Evolutionary conservation across 2,888 invertebrate species (phyloP).

Genomic region (Tachina grossa): DNA sequence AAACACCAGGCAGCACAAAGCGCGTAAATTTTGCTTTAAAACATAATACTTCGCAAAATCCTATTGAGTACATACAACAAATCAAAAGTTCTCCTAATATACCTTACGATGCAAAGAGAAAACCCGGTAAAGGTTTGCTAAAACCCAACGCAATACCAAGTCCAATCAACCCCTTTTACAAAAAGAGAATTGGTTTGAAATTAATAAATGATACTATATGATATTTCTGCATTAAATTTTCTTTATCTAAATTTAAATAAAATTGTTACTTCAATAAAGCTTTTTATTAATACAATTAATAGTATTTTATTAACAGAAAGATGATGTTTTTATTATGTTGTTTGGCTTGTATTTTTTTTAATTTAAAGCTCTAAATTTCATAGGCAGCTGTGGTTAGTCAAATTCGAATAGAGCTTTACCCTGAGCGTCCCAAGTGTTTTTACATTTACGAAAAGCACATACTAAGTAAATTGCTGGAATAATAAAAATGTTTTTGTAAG

Average conservation of each 20-base stretch:
- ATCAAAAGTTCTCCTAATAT: slow-evolving; percentile 88
- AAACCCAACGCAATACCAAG: slow-evolving; percentile 87
- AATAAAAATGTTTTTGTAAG: background rate
- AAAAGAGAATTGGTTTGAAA: slow-evolving; percentile 82
- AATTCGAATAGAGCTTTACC: slow-evolving; percentile 86
- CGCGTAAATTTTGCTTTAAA: slow-evolving; percentile 89
- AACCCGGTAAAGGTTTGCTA: slow-evolving; percentile 88
- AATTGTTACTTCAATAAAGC: slow-evolving; percentile 45
- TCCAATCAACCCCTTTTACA: slow-evolving; percentile 91
- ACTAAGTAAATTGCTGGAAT: slow-evolving; percentile 90
- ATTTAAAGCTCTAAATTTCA: slow-evolving; percentile 31
- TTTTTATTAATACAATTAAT: slow-evolving; percentile 37
- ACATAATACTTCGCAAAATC: slow-evolving; percentile 88
- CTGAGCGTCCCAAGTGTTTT: slow-evolving; percentile 86
- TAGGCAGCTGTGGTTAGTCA: slow-evolving; percentile 64
- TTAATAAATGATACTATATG: slow-evolving; percentile 78
- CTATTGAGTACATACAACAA: slow-evolving; percentile 89
- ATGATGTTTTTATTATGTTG: slow-evolving; percentile 36
- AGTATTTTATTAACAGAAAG: slow-evolving; percentile 55
- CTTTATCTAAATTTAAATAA: slow-evolving; percentile 51
- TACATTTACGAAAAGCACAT: slow-evolving; percentile 92
- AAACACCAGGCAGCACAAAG: slow-evolving; percentile 81
- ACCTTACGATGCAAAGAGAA: slow-evolving; percentile 88
- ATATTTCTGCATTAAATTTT: slow-evolving; percentile 67
- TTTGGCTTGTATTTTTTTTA: slow-evolving; percentile 27